Evolutionary conservation across 2,113 vertebrate species (phyloP).

Genomic region (Paracanthobrama guichenoti): DNA sequence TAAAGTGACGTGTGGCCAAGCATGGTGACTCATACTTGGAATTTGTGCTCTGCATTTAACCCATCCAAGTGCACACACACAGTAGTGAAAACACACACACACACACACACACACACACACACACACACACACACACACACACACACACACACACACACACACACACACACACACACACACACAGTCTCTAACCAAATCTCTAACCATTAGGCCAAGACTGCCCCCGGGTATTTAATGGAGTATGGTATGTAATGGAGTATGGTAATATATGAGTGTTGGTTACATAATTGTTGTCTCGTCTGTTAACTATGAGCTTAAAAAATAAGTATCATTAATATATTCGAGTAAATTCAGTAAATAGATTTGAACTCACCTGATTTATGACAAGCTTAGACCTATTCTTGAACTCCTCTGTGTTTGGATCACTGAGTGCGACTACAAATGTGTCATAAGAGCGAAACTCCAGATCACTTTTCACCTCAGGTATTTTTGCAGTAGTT

Average conservation of each 20-base stretch:
- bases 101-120: too few relatives aligned
- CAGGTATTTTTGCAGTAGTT: not conserved
- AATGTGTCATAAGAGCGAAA: not conserved
- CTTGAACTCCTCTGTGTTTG: not conserved
- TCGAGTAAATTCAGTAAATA: not conserved
- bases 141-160: too few relatives aligned
- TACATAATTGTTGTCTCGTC: not conserved
- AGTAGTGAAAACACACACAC: too few relatives aligned
- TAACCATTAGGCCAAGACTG: too few relatives aligned
- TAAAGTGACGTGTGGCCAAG: not conserved
- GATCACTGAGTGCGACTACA: not conserved
- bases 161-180: not conserved
- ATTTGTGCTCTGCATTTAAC: too few relatives aligned
- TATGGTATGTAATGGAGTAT: too few relatives aligned
- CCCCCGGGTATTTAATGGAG: too few relatives aligned
- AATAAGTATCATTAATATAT: not conserved
- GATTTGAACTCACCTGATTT: not conserved
- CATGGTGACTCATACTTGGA: too few relatives aligned
- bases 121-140: too few relatives aligned
- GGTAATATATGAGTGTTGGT: not conserved
- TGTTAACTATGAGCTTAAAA: not conserved
- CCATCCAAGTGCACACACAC: too few relatives aligned
- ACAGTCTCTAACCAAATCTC: too few relatives aligned
- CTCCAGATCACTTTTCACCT: not conserved
- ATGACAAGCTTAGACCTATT: not conserved